A percentile compares a stretch with the other conserved stretches of the same genome.
Evolutionary conservation across 2,797 vertebrate species (phyloP).

Genomic region (Mallotus villosus): DNA sequence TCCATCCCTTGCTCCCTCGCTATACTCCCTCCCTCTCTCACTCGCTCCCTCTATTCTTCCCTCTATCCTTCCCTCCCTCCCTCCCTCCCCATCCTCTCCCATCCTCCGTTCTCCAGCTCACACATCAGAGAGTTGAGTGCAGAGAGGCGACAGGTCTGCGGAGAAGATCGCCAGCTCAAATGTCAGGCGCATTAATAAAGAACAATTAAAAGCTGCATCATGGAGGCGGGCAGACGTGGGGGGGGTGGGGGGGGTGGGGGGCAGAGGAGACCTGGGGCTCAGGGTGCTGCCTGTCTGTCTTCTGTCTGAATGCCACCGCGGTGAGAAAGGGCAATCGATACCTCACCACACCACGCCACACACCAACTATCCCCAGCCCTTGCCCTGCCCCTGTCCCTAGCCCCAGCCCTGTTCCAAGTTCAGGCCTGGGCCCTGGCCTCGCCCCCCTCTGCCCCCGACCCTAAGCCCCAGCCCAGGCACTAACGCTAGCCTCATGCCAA

Average conservation of each 20-base stretch:
- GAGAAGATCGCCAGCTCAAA: constrained; percentile 71
- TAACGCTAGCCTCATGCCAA: too few relatives aligned
- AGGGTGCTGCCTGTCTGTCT: constrained; percentile 59
- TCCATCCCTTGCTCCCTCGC: background rate
- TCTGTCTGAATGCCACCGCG: constrained; percentile 80
- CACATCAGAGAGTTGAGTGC: constrained; percentile 11
- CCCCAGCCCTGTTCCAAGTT: too few relatives aligned
- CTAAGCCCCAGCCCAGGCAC: too few relatives aligned
- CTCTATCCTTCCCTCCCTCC: background rate
- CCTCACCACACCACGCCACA: constrained; percentile 15
- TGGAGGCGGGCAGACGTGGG: constrained; percentile 66
- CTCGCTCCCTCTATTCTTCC: background rate
- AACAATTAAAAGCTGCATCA: constrained; percentile 78
- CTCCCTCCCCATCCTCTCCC: background rate
- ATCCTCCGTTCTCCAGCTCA: background rate
- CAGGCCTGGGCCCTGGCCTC: too few relatives aligned
- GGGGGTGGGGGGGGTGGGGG: background rate
- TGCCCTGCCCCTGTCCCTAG: too few relatives aligned
- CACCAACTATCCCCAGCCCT: background rate
- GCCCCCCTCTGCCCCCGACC: too few relatives aligned
- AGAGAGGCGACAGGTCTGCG: constrained; percentile 19
- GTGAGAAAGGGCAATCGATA: constrained; percentile 86
- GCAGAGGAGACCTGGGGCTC: background rate
- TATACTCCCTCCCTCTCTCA: background rate
- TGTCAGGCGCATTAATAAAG: constrained; percentile 77